phyloP scores from a whole-genome alignment of 2,797 vertebrate genomes.

The Hippopotamyrus pictus region DNA sequence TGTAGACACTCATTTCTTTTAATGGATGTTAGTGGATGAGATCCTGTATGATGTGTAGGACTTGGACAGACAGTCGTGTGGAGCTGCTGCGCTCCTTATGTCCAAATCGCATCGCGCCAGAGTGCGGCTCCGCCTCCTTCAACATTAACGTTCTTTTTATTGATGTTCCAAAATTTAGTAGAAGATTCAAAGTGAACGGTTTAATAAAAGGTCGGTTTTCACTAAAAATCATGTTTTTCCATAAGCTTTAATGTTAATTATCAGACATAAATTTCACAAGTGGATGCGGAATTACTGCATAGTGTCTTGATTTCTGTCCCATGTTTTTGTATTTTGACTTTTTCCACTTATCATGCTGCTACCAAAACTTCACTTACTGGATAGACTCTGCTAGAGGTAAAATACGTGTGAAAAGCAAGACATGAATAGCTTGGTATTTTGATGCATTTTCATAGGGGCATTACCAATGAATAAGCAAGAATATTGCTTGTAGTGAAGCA shows the following conservation, averaged over 20 bases:
- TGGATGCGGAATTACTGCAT: not conserved
- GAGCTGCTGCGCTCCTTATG: not conserved
- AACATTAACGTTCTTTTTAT: not conserved
- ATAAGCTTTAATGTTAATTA: not conserved
- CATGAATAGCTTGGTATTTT: not conserved
- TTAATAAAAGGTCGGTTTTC: not conserved
- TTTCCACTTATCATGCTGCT: not conserved
- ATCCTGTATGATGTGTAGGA: not conserved
- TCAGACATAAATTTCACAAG: not conserved
- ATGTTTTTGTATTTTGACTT: not conserved
- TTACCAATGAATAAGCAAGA: not conserved
- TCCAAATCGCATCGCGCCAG: not conserved
- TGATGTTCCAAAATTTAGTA: not conserved
- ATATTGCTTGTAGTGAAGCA: not conserved
- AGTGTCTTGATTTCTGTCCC: not conserved
- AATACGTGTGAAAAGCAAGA: not conserved
- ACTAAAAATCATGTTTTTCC: not conserved
- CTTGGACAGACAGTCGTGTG: not conserved
- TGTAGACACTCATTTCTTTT: not conserved
- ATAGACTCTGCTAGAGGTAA: not conserved
- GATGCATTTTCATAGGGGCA: not conserved
- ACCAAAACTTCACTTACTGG: not conserved
- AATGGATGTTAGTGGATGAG: not conserved
- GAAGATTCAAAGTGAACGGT: not conserved
- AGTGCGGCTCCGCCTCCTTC: not conserved